These are phyloP conservation scores for Trissolcus brochymenae DNA, from an alignment of 2,888 invertebrate species.

Conservation along the genomic window DNA sequence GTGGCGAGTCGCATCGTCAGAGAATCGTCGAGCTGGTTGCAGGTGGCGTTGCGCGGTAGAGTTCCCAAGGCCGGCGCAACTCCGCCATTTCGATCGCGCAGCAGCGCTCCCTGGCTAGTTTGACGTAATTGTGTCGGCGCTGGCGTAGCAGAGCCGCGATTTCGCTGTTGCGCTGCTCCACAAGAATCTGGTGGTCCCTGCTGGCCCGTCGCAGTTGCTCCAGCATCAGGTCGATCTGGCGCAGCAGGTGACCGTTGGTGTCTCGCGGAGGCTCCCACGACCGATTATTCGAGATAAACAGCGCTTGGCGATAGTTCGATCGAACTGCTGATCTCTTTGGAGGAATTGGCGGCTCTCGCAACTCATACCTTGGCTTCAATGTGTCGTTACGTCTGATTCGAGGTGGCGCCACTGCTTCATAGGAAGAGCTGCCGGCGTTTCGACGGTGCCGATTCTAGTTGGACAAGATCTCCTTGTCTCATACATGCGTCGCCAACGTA, in stretches of 20 bases:
- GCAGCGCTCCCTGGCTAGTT: conserved; percentile 9
- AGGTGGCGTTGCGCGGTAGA: neutral
- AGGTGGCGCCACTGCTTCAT: neutral
- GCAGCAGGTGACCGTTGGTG: conserved; percentile 64
- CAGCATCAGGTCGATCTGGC: conserved; percentile 67
- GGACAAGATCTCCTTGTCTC: conserved; percentile 73
- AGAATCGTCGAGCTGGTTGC: conserved; percentile 50
- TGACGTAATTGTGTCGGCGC: conserved; percentile 9
- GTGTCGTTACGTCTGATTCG: neutral
- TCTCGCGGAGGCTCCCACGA: conserved; percentile 16
- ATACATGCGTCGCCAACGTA: conserved; percentile 83
- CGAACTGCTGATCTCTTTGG: conserved; percentile 26
- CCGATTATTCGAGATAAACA: conserved; percentile 39
- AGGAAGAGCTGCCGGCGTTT: conserved; percentile 26
- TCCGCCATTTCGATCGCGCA: conserved; percentile 13
- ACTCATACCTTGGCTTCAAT: conserved; percentile 21
- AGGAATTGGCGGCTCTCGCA: conserved; percentile 45
- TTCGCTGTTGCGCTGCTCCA: conserved; percentile 64
- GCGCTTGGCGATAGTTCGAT: conserved; percentile 37
- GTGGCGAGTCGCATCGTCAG: conserved; percentile 31
- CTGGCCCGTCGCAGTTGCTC: conserved; percentile 68
- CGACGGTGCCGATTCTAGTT: conserved; percentile 69
- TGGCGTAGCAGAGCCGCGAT: conserved; percentile 37
- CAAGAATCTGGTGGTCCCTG: conserved; percentile 67
- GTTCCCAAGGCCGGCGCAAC: conserved; percentile 7